These are phyloP conservation scores for Cheirogaleus major DNA, from an alignment of 2,797 vertebrate species.

Conservation along the genomic window DNA sequence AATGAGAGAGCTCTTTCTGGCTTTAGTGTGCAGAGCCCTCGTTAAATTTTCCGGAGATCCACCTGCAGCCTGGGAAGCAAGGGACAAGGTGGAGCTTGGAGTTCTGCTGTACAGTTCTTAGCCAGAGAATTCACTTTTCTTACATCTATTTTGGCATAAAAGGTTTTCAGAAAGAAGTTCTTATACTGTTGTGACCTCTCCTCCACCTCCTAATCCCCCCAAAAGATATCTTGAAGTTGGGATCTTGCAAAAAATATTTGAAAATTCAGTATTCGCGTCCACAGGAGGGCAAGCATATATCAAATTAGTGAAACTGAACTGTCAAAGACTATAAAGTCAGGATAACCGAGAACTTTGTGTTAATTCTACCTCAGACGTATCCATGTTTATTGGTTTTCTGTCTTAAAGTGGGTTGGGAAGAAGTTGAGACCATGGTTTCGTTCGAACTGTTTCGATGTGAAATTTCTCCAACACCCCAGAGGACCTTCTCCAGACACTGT, in stretches of 20 bases:
- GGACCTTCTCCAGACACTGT: background rate
- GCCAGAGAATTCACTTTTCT: constrained; percentile 7
- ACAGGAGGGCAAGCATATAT: background rate
- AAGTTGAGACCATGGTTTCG: background rate
- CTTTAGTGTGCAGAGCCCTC: background rate
- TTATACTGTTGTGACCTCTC: background rate
- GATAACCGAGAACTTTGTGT: background rate
- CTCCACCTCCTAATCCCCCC: background rate
- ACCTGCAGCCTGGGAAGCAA: background rate
- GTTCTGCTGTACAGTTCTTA: background rate
- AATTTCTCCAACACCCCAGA: background rate
- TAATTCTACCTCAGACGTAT: background rate
- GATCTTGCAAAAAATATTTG: background rate
- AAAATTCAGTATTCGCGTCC: background rate
- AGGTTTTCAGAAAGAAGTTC: background rate
- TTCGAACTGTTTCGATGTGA: background rate
- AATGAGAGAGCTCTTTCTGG: background rate
- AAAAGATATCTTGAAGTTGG: background rate
- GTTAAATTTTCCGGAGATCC: background rate
- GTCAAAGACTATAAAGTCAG: background rate
- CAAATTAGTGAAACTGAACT: background rate
- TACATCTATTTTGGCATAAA: background rate
- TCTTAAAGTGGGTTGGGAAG: background rate
- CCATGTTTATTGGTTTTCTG: background rate
- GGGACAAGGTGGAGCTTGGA: background rate